Evolutionary conservation across 1,140 invertebrate species (phyloP).

Genomic region (Caenorhabditis remanei): DNA sequence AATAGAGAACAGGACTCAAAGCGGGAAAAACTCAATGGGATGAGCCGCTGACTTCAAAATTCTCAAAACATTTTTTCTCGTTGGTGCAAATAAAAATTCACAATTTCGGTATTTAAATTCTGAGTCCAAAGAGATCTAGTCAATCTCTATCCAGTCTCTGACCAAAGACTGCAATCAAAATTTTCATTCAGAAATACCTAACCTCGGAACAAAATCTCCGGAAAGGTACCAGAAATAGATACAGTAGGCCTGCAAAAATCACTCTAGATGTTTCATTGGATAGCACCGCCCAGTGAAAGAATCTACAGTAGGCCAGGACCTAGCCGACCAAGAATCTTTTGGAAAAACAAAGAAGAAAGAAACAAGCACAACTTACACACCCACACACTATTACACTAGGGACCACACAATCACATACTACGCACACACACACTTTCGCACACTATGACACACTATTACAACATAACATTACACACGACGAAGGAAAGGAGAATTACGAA

Average conservation of each 20-base stretch:
- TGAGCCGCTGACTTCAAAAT: conserved; percentile 8
- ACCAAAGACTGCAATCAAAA: neutral
- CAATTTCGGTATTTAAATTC: neutral
- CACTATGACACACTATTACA: no score
- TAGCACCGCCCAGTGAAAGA: no score
- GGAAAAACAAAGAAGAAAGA: no score
- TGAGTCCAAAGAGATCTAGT: conserved; percentile 2
- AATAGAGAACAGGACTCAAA: neutral
- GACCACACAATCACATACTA: no score
- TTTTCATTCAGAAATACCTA: neutral
- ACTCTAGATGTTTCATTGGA: neutral
- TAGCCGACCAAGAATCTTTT: no score
- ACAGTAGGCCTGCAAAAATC: neutral
- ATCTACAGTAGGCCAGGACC: no score
- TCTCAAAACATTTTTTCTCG: neutral
- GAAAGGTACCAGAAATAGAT: neutral
- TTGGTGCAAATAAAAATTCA: neutral
- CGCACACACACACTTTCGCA: no score
- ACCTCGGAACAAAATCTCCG: neutral
- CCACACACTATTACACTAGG: no score
- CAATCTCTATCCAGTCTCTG: neutral
- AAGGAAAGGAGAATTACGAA: no score
- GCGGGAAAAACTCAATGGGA: neutral
- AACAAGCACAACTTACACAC: no score
- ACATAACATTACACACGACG: no score